Percentiles rank a stretch among this genome's conserved stretches.
phyloP scores from a whole-genome alignment of 2,797 vertebrate genomes.

The Intellagama lesueurii region DNA sequence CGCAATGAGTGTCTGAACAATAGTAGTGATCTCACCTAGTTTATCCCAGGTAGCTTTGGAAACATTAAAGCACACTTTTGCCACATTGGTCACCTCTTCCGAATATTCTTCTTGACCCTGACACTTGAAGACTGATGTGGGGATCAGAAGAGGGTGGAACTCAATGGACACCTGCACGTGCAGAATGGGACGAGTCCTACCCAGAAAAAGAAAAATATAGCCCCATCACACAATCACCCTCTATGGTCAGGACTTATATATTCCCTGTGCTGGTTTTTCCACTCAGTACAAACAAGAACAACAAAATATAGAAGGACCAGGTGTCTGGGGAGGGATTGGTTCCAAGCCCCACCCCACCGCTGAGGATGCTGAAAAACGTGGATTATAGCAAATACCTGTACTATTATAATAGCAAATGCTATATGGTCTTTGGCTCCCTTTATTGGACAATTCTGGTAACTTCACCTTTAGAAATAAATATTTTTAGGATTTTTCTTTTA shows the following conservation, averaged over 20 bases:
- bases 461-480: too few species aligned
- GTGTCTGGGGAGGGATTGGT: too few species aligned
- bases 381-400: too few species aligned
- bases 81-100: neutral
- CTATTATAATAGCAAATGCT: too few species aligned
- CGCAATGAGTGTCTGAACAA: neutral
- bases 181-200: conserved; percentile 84
- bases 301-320: neutral
- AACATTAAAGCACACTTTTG: conserved; percentile 78
- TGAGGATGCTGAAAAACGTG: neutral
- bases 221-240: neutral
- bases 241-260: neutral
- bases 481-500: too few species aligned
- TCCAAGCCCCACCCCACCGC: too few species aligned
- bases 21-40: neutral
- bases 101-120: neutral
- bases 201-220: neutral
- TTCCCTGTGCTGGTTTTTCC: neutral
- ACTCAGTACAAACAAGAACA: neutral
- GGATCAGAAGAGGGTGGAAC: conserved; percentile 72
- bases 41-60: neutral
- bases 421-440: too few species aligned
- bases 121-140: conserved; percentile 71
- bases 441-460: too few species aligned
- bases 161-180: conserved; percentile 60